A percentile compares a stretch with the other conserved stretches of the same genome.
Evolutionary conservation across 2,888 invertebrate genomes (phyloP).

Genomic region (Phortica magna): DNA sequence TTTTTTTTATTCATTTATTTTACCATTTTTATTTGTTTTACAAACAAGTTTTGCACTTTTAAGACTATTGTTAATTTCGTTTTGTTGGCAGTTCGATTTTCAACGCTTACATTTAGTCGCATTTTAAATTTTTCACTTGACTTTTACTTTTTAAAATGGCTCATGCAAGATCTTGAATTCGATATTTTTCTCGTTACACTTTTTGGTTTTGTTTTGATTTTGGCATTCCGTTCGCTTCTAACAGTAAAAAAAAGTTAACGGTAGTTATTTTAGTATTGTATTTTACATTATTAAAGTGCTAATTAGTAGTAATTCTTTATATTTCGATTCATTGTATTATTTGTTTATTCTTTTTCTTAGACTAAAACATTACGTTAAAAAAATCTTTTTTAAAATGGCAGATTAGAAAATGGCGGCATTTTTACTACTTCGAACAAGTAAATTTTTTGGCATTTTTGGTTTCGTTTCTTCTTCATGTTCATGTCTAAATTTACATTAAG

Average conservation of each 20-base stretch:
- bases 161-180: not conserved
- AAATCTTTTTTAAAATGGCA: slow-evolving; percentile 58
- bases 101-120: not conserved
- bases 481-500: slow-evolving; percentile 59
- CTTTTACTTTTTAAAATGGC: not conserved
- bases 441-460: slow-evolving; percentile 44
- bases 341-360: slow-evolving; percentile 62
- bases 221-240: slow-evolving; percentile 37
- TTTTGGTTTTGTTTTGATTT: slow-evolving; percentile 19
- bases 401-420: slow-evolving; percentile 67
- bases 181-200: not conserved
- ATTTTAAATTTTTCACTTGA: not conserved
- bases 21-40: not conserved
- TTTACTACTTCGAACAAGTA: slow-evolving; percentile 51
- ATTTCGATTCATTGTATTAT: slow-evolving; percentile 47
- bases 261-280: slow-evolving; percentile 31
- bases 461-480: slow-evolving; percentile 49
- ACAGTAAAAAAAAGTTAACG: slow-evolving; percentile 3
- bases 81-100: not conserved
- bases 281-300: slow-evolving; percentile 32
- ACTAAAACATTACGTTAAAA: slow-evolving; percentile 50
- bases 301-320: slow-evolving; percentile 38
- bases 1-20: slow-evolving; percentile 2
- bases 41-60: not conserved
- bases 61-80: not conserved